These are phyloP conservation scores for Acrocyrtus sp. DNA, from an alignment of 2,888 invertebrate species.

Conservation along the genomic window DNA sequence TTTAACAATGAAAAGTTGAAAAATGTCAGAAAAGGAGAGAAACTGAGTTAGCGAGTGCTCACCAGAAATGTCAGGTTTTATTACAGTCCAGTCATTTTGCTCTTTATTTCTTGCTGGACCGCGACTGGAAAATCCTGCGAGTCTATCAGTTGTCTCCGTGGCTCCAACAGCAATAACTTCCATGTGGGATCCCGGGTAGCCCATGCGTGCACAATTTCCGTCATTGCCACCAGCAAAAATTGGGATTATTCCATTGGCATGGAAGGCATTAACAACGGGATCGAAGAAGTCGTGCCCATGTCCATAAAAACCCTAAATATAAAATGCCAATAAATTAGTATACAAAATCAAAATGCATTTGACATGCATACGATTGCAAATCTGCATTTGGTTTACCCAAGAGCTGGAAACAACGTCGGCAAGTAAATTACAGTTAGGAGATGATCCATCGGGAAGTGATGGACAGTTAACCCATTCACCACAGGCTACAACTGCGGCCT, in stretches of 20 bases:
- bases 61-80: too few relatives aligned
- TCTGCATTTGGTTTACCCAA: too few relatives aligned
- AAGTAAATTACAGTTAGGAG: constrained; percentile 17
- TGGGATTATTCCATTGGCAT: background rate
- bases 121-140: background rate
- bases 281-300: too few relatives aligned
- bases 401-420: constrained; percentile 23
- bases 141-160: background rate
- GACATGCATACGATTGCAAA: too few relatives aligned
- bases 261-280: background rate
- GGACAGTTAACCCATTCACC: constrained; percentile 42
- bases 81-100: background rate
- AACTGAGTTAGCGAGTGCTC: too few relatives aligned
- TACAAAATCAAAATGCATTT: too few relatives aligned
- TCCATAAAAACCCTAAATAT: too few relatives aligned
- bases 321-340: too few relatives aligned
- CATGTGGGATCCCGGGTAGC: background rate
- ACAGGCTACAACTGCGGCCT: constrained; percentile 16
- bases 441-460: background rate
- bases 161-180: background rate
- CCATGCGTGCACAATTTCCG: background rate
- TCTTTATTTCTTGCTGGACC: background rate
- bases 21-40: too few relatives aligned
- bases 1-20: too few relatives aligned
- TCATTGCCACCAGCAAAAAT: background rate